Conservation (phyloP, 2,797 vertebrate species). For the Helicolenus hilgendorfi region DNA sequence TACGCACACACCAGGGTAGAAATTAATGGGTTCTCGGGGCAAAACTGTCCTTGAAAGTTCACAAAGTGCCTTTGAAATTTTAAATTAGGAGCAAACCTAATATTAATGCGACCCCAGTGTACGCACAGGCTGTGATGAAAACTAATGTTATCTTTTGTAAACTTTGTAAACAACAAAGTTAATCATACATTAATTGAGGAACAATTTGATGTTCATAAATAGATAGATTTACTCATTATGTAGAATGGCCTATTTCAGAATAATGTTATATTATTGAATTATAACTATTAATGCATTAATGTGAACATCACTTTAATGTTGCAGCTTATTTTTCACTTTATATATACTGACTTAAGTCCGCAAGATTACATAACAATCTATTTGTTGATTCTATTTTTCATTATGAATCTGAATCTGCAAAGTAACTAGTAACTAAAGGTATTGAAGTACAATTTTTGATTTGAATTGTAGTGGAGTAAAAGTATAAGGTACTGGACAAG, state of each 20-base stretch:
- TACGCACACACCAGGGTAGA: slow-evolving; percentile 4
- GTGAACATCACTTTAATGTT: background rate
- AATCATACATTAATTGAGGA: background rate
- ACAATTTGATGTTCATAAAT: background rate
- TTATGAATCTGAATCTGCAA: background rate
- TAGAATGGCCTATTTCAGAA: background rate
- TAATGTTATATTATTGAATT: background rate
- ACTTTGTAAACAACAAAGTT: background rate
- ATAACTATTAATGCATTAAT: background rate
- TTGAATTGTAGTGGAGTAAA: background rate
- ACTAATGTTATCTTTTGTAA: background rate
- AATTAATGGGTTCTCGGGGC: slow-evolving; percentile 21
- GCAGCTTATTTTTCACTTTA: background rate
- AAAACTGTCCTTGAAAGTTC: slow-evolving; percentile 24
- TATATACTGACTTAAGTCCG: background rate
- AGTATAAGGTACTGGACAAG: background rate
- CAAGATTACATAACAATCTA: background rate
- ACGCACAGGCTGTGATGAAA: background rate
- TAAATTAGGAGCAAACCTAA: background rate
- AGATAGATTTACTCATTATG: background rate
- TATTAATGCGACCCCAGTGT: background rate
- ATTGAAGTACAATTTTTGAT: background rate
- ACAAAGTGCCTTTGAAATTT: slow-evolving; percentile 7
- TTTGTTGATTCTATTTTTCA: background rate
- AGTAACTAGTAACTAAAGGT: background rate